A percentile compares a stretch with the other conserved stretches of the same genome.
These are phyloP conservation scores for Lerema accius DNA, from an alignment of 1,140 invertebrate species.

Conservation along the genomic window DNA sequence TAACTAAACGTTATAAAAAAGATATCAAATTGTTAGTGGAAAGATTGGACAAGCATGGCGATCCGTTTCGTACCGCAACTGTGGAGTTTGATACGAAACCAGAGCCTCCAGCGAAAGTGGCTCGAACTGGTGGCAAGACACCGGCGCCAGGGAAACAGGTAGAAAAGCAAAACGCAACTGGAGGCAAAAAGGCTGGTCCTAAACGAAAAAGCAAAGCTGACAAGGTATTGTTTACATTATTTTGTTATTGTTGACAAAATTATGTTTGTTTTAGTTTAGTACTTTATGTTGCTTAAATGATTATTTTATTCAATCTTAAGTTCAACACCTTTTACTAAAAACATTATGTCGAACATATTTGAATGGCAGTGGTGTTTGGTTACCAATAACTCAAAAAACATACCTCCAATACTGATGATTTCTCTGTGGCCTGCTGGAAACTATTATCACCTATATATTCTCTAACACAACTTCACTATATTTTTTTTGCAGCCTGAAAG, in stretches of 20 bases:
- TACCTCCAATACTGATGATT: too few relatives aligned
- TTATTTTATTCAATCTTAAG: too few relatives aligned
- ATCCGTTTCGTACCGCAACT: constrained; percentile 72
- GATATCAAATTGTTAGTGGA: constrained; percentile 82
- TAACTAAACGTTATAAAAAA: constrained; percentile 82
- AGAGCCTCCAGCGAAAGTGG: constrained; percentile 49
- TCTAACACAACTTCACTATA: too few relatives aligned
- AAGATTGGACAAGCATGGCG: constrained; percentile 79
- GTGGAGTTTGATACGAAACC: constrained; percentile 74
- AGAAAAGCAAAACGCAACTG: constrained; percentile 63
- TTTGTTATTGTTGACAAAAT: constrained; percentile 14
- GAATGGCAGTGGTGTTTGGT: too few relatives aligned
- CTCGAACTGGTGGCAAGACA: constrained; percentile 56
- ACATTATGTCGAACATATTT: too few relatives aligned
- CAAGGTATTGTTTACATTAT: constrained; percentile 60
- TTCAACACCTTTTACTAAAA: too few relatives aligned
- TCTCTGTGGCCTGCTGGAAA: too few relatives aligned
- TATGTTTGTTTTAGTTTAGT: too few relatives aligned
- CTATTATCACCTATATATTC: too few relatives aligned
- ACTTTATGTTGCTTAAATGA: too few relatives aligned
- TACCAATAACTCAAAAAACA: too few relatives aligned
- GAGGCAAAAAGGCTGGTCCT: constrained; percentile 68
- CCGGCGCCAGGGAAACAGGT: constrained; percentile 64
- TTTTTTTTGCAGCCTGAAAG: constrained; percentile 74
- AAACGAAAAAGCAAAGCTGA: constrained; percentile 81